Evolutionary conservation across 2,888 invertebrate genomes (phyloP), one percentile per base, ranked within the genome.

Genomic region (Ypsolopha sequella): DNA sequence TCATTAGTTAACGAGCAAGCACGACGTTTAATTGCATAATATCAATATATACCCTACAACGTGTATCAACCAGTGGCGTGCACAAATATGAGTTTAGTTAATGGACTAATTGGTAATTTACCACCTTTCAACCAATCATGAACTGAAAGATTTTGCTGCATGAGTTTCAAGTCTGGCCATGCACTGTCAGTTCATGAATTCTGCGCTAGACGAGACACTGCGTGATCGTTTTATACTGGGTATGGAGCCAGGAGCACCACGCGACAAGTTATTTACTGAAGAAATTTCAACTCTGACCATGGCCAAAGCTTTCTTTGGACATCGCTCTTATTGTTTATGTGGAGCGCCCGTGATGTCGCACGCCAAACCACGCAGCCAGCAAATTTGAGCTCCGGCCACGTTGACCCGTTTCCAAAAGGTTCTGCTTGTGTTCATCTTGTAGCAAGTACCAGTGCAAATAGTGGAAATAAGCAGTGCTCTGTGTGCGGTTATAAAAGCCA

Each of bases 171-270:
- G 50, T 10, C 11, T 50, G 33, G 43, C 50, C 24, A 9, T 36
- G 11, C 14, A 51, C 39, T 51, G 51, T 46, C 34, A 14, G n/a
- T 51, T 51, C 51, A 45, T n/a, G n/a, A n/a, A n/a, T n/a, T n/a
- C 8, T n/a, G 38, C 38, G 24, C 39, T 51, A 13, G 51, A 51
- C 14, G 51, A 51, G 33, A 46, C 45, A 33, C 45, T 51, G 2
- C 38, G 38, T 4, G 51, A 51, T 33, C 45, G 46, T n/a, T 51
- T 51, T 11, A 34, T 51, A 7, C 33, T 51, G 8, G 51, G 51
- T 8, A 51, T 51, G 51, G n/a, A 14, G 34, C n/a, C 45, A 13
- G 51, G 51, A 7, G 38, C 51, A 6, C 45, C 36, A 8, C 44
- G 51, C 9, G 51, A 51, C 7, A 45, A 46, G 34, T 14, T 46